phyloP scores from a whole-genome alignment of 2,113 vertebrate genomes.

The Toxotes jaculatrix region DNA sequence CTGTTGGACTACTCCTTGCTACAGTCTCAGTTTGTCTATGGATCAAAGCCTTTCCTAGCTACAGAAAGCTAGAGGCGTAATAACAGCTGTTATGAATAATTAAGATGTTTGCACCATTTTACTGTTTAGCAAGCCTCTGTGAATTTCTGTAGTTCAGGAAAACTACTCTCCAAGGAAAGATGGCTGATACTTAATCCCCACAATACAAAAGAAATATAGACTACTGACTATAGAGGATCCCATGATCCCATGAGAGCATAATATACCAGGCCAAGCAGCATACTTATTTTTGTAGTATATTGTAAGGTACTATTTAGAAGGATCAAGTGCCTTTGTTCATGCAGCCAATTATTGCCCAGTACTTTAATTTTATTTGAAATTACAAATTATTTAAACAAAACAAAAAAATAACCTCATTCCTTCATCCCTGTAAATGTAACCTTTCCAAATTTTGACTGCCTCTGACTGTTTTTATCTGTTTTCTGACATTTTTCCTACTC shows the following conservation, averaged over 20 bases:
- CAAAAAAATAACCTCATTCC: not conserved
- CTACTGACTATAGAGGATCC: not conserved
- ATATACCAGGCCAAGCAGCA: not conserved
- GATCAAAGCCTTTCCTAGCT: constrained; percentile 39
- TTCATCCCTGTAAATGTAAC: not conserved
- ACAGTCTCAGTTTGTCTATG: constrained; percentile 8
- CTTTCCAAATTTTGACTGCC: not conserved
- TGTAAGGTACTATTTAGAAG: not conserved
- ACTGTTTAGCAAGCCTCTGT: not conserved
- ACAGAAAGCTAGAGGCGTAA: constrained; percentile 43
- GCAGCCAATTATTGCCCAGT: not conserved
- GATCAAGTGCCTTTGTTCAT: not conserved
- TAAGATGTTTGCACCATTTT: constrained; percentile 54
- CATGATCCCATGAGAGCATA: not conserved
- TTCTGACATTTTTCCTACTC: not conserved
- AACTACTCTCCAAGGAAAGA: constrained; percentile 3
- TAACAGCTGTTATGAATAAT: constrained; percentile 70
- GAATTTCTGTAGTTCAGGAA: constrained; percentile 24
- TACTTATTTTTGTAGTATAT: not conserved
- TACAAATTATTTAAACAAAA: no score
- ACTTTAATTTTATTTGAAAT: not conserved
- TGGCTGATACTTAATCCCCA: not conserved
- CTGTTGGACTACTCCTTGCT: not conserved
- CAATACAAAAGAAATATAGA: constrained; percentile 6
- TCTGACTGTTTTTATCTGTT: not conserved